Base-by-base conservation (phyloP, 2,797 vertebrate genomes). In the Anomalospiza imberbis region DNA sequence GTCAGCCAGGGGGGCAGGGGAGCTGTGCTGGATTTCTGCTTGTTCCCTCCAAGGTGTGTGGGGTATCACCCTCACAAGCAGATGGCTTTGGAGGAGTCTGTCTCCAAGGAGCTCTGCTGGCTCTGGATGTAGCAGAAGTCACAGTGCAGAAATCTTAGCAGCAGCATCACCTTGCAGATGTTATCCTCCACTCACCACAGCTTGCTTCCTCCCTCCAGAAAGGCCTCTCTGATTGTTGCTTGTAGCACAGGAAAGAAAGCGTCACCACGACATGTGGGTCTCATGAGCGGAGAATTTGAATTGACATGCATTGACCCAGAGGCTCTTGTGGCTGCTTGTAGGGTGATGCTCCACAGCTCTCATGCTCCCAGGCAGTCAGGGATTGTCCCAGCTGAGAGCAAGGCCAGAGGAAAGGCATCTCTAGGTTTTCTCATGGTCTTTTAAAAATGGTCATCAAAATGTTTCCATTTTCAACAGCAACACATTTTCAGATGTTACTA, bases 101-200 rank as follows among this genome's bases (percentile, higher is more conserved):
- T 83, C 89, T 94, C 54, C 70, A 68, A 89, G 73, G 76, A 88
- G 60, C 60, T 10, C 54, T 75, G 42, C 82, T 85, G 79, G 73
- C 54, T 80, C 36, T 44, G 73, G 44, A 36, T 53, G 51, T 61
- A 79, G 87, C 62, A 70, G 47, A 88, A 94, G 76, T 63, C 79
- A 67, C 67, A 44, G 42, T 20, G 34, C 42, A 82, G 81, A 83
- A 85, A 82, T 65, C 65, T 66, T 38, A 70, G 55, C 60, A 91
- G 82, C 68, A 75, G 26, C 94, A 75, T 81, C 81, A 77, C 44
- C 18, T 47, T 89, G 61, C 62, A 91, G 91, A 73, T 63, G 58
- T 83, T 88, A 44, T 47, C 57, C 40, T 94, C n/a, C 31, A 9
- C 45, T 78, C 22, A 5, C 28, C 36, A 85, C 58, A 10, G 13